Conservation (phyloP, 2,113 vertebrate species). For the Mormyrus iriodes region DNA sequence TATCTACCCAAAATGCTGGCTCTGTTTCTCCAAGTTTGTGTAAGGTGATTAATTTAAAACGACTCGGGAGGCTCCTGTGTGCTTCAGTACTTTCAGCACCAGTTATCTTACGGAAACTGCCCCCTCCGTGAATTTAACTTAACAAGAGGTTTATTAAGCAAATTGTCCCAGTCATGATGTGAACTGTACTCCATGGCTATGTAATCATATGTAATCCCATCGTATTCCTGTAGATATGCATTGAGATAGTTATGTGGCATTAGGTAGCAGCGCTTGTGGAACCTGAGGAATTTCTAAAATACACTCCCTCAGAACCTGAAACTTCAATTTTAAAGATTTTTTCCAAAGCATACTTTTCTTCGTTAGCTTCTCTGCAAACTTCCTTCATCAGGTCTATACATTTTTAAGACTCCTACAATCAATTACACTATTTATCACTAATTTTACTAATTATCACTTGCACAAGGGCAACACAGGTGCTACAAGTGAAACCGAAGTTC, state of each 20-base stretch:
- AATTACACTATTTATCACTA: no score
- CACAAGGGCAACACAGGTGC: conserved; percentile 27
- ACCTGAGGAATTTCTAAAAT: background rate
- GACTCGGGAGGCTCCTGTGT: conserved; percentile 27
- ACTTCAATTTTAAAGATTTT: conserved; percentile 34
- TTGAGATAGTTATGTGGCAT: background rate
- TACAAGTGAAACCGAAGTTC: background rate
- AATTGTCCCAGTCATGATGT: background rate
- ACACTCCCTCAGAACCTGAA: background rate
- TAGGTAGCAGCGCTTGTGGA: background rate
- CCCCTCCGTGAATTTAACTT: background rate
- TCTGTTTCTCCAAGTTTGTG: background rate
- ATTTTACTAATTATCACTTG: no score
- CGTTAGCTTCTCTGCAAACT: conserved; percentile 23
- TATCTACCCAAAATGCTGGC: conserved; percentile 52
- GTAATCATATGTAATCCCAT: background rate
- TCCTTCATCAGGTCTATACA: conserved; percentile 18
- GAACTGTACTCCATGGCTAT: background rate
- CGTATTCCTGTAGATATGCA: background rate
- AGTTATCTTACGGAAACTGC: background rate
- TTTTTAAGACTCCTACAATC: conserved; percentile 34
- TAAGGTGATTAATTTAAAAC: conserved; percentile 33
- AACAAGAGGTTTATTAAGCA: background rate
- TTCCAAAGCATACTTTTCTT: conserved; percentile 24
- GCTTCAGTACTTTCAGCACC: background rate